Conservation (phyloP, 2,888 invertebrate species). For the Stenolophus ochropezus region DNA sequence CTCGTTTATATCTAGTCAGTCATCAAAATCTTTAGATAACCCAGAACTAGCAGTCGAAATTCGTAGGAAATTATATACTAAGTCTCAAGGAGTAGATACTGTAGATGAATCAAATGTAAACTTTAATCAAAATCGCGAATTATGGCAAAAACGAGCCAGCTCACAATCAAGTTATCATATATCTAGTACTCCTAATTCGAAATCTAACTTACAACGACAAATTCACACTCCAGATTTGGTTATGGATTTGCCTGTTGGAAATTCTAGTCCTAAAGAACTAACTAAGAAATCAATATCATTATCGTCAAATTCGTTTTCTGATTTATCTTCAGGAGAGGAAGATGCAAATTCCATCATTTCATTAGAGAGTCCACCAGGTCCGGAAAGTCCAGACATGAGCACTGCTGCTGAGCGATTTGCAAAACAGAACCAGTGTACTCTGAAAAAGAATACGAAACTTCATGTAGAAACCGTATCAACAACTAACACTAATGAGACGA, state of each 20-base stretch:
- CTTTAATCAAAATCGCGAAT: conserved; percentile 75
- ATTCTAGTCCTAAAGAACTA: conserved; percentile 70
- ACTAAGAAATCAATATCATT: conserved; percentile 69
- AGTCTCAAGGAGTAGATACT: conserved; percentile 64
- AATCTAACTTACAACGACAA: conserved; percentile 70
- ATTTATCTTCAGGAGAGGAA: conserved; percentile 68
- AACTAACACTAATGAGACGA: conserved; percentile 63
- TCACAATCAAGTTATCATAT: conserved; percentile 72
- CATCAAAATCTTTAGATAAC: conserved; percentile 59
- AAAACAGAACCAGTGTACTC: conserved; percentile 85
- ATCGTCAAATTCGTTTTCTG: conserved; percentile 69
- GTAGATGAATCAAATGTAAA: conserved; percentile 72
- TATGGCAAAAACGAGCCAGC: conserved; percentile 79
- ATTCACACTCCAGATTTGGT: conserved; percentile 87
- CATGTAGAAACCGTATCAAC: conserved; percentile 66
- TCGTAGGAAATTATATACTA: conserved; percentile 53
- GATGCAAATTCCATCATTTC: conserved; percentile 65
- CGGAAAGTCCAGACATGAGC: conserved; percentile 80
- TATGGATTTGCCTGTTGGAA: conserved; percentile 83
- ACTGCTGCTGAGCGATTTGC: conserved; percentile 87
- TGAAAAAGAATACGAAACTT: conserved; percentile 81
- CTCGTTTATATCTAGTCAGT: conserved; percentile 46
- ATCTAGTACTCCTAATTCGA: conserved; percentile 71
- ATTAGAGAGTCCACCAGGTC: conserved; percentile 69
- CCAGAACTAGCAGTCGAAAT: conserved; percentile 51